These are phyloP conservation scores for Philopotamus ludificatus DNA, from an alignment of 1,140 invertebrate genomes.

Conservation along the genomic window DNA sequence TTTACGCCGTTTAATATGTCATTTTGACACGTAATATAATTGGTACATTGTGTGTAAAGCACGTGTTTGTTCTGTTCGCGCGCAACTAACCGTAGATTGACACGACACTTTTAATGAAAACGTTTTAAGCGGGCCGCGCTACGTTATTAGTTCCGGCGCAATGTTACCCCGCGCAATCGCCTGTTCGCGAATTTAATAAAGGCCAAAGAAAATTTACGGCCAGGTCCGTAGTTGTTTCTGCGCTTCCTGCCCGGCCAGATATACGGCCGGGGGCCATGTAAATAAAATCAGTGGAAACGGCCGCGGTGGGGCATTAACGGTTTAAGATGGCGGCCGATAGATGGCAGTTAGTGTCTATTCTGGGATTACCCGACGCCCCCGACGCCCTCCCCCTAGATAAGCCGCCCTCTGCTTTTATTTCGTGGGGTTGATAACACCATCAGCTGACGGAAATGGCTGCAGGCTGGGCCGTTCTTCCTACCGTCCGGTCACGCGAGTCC, in stretches of 20 bases:
- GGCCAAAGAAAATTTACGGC: conserved; percentile 41
- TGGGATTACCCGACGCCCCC: conserved; percentile 18
- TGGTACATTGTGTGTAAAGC: no score
- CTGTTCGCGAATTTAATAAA: conserved; percentile 40
- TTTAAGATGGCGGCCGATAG: conserved; percentile 39
- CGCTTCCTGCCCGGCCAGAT: conserved; percentile 7
- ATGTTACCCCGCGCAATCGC: conserved; percentile 28
- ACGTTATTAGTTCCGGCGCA: no score
- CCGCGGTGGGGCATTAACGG: conserved; percentile 31
- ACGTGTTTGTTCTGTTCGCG: no score
- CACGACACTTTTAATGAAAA: no score
- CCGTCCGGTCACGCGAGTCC: conserved; percentile 11
- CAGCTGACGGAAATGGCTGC: conserved; percentile 8
- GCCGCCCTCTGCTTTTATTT: conserved; percentile 16
- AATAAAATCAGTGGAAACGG: conserved; percentile 40
- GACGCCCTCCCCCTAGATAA: background rate
- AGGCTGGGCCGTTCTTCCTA: background rate
- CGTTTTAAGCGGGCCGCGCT: no score
- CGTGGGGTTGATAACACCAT: conserved; percentile 21
- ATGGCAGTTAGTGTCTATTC: conserved; percentile 34
- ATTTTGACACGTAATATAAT: no score
- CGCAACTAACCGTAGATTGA: no score
- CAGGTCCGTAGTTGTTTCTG: conserved; percentile 36
- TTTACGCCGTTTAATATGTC: no score
- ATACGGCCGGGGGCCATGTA: conserved; percentile 26